These are phyloP conservation scores for Tor tambroides DNA, from an alignment of 2,113 vertebrate genomes.

Conservation along the genomic window DNA sequence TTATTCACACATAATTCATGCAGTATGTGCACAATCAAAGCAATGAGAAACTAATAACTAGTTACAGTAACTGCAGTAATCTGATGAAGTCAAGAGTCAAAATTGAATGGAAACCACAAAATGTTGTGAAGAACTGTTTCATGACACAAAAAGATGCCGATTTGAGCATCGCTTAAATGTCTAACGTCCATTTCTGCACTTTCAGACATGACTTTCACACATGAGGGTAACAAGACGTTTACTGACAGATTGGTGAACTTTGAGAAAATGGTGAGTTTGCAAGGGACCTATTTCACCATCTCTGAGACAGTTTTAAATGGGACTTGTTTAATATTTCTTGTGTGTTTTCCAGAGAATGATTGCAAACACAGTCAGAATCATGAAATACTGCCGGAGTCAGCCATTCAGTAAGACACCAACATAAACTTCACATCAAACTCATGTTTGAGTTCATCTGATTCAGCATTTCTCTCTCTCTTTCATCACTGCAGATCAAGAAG, in stretches of 20 bases:
- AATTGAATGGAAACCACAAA: no score
- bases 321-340: constrained; percentile 29
- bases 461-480: background rate
- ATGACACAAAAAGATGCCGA: background rate
- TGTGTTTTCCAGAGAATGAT: constrained; percentile 92
- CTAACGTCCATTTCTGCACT: constrained; percentile 64
- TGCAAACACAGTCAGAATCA: constrained; percentile 90
- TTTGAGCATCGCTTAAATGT: background rate
- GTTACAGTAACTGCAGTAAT: background rate
- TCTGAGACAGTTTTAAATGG: background rate
- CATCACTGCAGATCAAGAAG: constrained; percentile 84
- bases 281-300: constrained; percentile 29
- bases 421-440: background rate
- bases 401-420: constrained; percentile 88
- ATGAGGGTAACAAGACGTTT: constrained; percentile 98
- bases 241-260: constrained; percentile 97
- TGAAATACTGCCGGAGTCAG: constrained; percentile 91
- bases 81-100: background rate
- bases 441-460: background rate
- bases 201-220: constrained; percentile 97
- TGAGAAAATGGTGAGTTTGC: constrained; percentile 95
- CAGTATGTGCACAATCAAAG: background rate
- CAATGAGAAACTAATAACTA: background rate
- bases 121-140: background rate
- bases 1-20: background rate